Percentiles rank a stretch among this genome's conserved stretches.
These are phyloP conservation scores for Neodontobutis hainanensis DNA, from an alignment of 2,113 vertebrate species.

Conservation along the genomic window DNA sequence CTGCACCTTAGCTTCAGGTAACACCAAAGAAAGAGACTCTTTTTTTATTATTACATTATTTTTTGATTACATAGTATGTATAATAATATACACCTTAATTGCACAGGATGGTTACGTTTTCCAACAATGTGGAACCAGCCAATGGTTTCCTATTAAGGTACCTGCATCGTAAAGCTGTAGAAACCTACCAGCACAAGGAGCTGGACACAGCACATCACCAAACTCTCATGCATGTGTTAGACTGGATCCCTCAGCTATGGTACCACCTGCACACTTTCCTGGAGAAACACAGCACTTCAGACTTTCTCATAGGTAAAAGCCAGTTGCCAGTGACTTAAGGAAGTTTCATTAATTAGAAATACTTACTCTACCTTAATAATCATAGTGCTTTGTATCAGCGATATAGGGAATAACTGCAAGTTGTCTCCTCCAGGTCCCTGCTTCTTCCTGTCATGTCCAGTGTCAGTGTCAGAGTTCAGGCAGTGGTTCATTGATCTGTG, in stretches of 20 bases:
- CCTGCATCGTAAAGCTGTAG: constrained; percentile 91
- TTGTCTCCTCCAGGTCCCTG: constrained; percentile 84
- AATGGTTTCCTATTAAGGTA: constrained; percentile 94
- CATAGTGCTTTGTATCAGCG: not conserved
- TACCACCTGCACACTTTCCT: constrained; percentile 96
- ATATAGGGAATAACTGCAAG: not conserved
- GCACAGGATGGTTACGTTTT: constrained; percentile 93
- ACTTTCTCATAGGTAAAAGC: constrained; percentile 93
- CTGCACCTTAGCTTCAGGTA: constrained; percentile 97
- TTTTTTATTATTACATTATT: not conserved
- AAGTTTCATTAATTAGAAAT: not conserved
- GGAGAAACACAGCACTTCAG: constrained; percentile 96
- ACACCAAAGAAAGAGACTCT: not conserved
- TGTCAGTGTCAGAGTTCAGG: constrained; percentile 91
- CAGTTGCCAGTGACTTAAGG: not conserved
- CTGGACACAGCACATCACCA: constrained; percentile 80
- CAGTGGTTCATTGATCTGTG: constrained; percentile 98
- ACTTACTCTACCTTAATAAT: not conserved
- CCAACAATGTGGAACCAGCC: constrained; percentile 95
- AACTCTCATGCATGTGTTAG: constrained; percentile 87
- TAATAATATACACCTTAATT: not conserved
- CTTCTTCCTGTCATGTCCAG: constrained; percentile 95
- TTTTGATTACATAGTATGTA: not conserved
- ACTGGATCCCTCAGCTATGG: constrained; percentile 97
- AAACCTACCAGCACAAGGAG: constrained; percentile 80